These are phyloP conservation scores for Parambassis ranga DNA, from an alignment of 2,797 vertebrate genomes.

Conservation along the genomic window DNA sequence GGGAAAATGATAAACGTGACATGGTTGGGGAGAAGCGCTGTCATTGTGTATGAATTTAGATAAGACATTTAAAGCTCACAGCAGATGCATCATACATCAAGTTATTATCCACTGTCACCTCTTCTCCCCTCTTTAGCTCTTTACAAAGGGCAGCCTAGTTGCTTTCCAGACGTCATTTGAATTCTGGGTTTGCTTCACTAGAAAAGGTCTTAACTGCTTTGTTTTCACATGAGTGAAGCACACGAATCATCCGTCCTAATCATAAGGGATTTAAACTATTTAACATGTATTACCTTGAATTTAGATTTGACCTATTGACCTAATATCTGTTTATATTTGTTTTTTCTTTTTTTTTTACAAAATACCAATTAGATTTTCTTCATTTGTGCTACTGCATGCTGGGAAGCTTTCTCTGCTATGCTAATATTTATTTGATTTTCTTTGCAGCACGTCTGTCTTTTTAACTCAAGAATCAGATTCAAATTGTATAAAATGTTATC, in stretches of 20 bases:
- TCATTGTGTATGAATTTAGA: constrained; percentile 68
- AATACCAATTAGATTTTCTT: not conserved
- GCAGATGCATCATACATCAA: constrained; percentile 57
- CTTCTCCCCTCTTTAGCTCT: constrained; percentile 42
- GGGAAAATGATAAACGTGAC: constrained; percentile 54
- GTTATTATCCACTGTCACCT: constrained; percentile 60
- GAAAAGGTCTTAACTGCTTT: constrained; percentile 30
- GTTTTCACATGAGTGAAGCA: not conserved
- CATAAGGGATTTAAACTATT: not conserved
- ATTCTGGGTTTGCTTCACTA: constrained; percentile 26
- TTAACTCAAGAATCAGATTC: not conserved
- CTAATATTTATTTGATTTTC: constrained; percentile 35
- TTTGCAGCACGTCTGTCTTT: constrained; percentile 9
- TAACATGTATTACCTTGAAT: not conserved
- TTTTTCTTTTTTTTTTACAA: constrained; percentile 8
- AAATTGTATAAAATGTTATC: not conserved
- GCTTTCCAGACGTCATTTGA: constrained; percentile 42
- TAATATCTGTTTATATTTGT: not conserved
- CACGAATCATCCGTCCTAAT: not conserved
- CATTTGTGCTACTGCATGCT: not conserved
- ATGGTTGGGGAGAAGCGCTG: constrained; percentile 35
- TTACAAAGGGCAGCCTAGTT: constrained; percentile 47
- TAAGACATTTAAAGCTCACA: constrained; percentile 67
- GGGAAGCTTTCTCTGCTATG: constrained; percentile 7
- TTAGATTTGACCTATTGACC: too few species aligned